These are phyloP conservation scores for Ophioninae sp. DNA, from an alignment of 2,888 invertebrate species.

Conservation along the genomic window DNA sequence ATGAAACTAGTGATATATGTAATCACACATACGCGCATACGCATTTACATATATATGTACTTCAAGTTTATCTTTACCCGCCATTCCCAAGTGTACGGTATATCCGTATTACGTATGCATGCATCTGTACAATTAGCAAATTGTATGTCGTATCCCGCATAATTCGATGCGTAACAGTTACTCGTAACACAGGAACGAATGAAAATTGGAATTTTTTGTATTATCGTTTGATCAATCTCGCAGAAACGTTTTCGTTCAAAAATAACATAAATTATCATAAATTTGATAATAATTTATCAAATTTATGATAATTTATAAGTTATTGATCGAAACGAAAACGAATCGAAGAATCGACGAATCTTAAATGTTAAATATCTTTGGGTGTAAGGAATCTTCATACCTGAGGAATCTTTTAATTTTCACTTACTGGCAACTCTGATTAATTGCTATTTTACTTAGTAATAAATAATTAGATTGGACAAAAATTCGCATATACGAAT, in stretches of 20 bases:
- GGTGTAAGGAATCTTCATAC: too few species aligned
- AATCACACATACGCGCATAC: constrained; percentile 6
- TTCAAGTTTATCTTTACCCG: neutral
- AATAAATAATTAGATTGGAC: too few species aligned
- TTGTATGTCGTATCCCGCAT: constrained; percentile 13
- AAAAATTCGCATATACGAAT: too few species aligned
- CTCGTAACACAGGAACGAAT: neutral
- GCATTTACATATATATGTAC: constrained; percentile 8
- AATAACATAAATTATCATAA: too few species aligned
- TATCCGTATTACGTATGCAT: neutral
- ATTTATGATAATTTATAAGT: too few species aligned
- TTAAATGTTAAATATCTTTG: too few species aligned
- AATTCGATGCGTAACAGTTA: constrained; percentile 1
- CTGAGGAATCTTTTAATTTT: too few species aligned
- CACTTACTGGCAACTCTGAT: too few species aligned
- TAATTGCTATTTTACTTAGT: too few species aligned
- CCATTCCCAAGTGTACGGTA: constrained; percentile 16
- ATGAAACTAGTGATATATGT: constrained; percentile 21
- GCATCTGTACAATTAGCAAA: constrained; percentile 10
- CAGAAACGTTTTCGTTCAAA: neutral
- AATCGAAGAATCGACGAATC: too few species aligned
- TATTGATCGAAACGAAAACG: too few species aligned
- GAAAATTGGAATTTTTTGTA: neutral
- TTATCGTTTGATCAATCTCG: neutral
- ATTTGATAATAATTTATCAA: too few species aligned